These are phyloP conservation scores for Monodelphis domestica DNA, from an alignment of 2,797 vertebrate species.

Conservation along the genomic window DNA sequence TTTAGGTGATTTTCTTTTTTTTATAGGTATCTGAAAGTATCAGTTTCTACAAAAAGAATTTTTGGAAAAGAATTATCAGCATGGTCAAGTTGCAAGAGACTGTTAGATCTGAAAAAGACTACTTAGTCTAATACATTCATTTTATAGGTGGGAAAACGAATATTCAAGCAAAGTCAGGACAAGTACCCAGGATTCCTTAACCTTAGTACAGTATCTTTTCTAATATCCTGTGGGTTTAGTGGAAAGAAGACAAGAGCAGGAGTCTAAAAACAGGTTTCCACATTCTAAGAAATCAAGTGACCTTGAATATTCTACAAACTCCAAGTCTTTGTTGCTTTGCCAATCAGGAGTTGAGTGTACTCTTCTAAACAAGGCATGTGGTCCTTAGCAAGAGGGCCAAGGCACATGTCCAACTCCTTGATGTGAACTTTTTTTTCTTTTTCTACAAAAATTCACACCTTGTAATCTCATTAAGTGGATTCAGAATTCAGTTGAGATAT, in stretches of 20 bases:
- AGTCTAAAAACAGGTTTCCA: slow-evolving; percentile 6
- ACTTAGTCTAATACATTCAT: neutral
- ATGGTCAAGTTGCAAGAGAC: neutral
- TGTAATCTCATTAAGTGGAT: neutral
- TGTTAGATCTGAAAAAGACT: neutral
- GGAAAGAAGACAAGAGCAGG: neutral
- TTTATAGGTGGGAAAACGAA: neutral
- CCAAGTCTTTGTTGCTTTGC: slow-evolving; percentile 58
- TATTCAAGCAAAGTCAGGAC: neutral
- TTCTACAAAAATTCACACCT: neutral
- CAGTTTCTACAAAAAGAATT: neutral
- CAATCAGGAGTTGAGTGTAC: slow-evolving; percentile 62
- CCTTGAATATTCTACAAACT: slow-evolving; percentile 49
- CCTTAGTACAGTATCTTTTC: neutral
- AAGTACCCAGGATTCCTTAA: neutral
- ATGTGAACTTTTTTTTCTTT: slow-evolving; percentile 49
- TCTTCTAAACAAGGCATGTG: slow-evolving; percentile 61
- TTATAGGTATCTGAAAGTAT: slow-evolving; percentile 23
- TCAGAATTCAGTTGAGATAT: slow-evolving; percentile 73
- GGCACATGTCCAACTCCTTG: slow-evolving; percentile 67
- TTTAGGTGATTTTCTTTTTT: slow-evolving; percentile 26
- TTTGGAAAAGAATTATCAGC: too few species aligned
- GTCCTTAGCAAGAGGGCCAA: slow-evolving; percentile 73
- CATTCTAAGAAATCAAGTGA: slow-evolving; percentile 26
- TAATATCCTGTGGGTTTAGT: neutral